Conservation (phyloP, 2,888 invertebrate species). For the Rotaria macrura region DNA sequence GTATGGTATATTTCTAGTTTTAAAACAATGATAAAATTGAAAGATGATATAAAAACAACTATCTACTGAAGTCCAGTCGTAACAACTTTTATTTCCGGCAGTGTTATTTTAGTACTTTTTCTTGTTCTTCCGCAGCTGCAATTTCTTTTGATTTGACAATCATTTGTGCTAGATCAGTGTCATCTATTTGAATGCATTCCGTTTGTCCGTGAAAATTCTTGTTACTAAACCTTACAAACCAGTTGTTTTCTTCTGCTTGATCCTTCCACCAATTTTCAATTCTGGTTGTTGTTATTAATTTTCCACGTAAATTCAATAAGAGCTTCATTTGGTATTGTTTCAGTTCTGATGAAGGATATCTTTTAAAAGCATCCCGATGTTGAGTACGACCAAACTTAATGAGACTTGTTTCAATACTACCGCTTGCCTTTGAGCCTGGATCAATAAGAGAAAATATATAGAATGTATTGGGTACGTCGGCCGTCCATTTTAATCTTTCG, state of each 20-base stretch:
- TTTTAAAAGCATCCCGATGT: background rate
- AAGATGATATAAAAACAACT: too few species aligned
- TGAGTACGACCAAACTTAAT: constrained; percentile 17
- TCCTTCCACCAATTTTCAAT: constrained; percentile 20
- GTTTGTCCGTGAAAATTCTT: background rate
- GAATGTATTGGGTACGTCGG: constrained; percentile 9
- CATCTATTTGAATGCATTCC: background rate
- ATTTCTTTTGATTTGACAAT: constrained; percentile 3
- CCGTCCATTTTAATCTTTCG: constrained; percentile 2
- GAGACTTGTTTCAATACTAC: background rate
- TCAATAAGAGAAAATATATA: background rate
- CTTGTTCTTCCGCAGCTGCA: background rate
- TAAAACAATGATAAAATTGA: too few species aligned
- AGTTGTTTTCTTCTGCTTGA: background rate
- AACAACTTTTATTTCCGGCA: too few species aligned
- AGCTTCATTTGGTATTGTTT: background rate
- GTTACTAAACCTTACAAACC: constrained; percentile 1
- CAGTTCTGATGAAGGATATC: background rate
- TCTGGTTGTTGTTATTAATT: background rate
- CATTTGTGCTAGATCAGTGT: background rate
- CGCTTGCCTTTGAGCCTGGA: background rate
- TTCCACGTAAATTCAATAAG: background rate
- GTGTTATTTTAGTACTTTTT: too few species aligned
- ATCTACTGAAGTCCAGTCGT: too few species aligned
- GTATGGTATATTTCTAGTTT: too few species aligned